Evolutionary conservation across 1,140 invertebrate species (phyloP).

Genomic region (Lordiphosa stackelbergi): DNA sequence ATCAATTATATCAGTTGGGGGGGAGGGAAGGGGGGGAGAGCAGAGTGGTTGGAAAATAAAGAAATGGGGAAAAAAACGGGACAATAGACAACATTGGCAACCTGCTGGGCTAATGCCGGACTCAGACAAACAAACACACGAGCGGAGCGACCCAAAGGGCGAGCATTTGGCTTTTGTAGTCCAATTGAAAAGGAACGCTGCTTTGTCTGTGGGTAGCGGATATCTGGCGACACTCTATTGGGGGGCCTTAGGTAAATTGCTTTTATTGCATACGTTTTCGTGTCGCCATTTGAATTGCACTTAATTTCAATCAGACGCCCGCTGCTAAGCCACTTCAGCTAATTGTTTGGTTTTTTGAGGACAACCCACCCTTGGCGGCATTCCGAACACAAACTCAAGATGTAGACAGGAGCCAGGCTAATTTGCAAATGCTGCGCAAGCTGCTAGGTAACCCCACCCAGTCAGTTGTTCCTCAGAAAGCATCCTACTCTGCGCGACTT

Average conservation of each 20-base stretch:
- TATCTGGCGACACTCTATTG: conserved; percentile 24
- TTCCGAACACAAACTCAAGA: background rate
- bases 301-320: conserved; percentile 72
- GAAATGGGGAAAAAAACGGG: conserved; percentile 16
- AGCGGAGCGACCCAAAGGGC: conserved; percentile 18
- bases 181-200: conserved; percentile 26
- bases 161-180: conserved; percentile 11
- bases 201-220: background rate
- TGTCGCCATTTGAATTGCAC: conserved; percentile 72
- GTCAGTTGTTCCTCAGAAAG: background rate
- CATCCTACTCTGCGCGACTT: conserved; percentile 52
- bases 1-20: conserved; percentile 58
- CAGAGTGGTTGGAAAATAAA: conserved; percentile 6
- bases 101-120: conserved; percentile 68
- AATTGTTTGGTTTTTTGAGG: conserved; percentile 63
- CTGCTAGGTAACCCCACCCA: conserved; percentile 51
- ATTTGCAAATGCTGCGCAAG: conserved; percentile 64
- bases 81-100: conserved; percentile 68
- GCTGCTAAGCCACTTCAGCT: conserved; percentile 70
- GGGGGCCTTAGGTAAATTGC: conserved; percentile 67
- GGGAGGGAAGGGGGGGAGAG: conserved; percentile 11
- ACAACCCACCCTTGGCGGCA: background rate
- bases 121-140: conserved; percentile 60
- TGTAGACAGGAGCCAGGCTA: conserved; percentile 29
- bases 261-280: conserved; percentile 69